Conservation (phyloP, 2,113 vertebrate species). For the Catharus minimus region DNA sequence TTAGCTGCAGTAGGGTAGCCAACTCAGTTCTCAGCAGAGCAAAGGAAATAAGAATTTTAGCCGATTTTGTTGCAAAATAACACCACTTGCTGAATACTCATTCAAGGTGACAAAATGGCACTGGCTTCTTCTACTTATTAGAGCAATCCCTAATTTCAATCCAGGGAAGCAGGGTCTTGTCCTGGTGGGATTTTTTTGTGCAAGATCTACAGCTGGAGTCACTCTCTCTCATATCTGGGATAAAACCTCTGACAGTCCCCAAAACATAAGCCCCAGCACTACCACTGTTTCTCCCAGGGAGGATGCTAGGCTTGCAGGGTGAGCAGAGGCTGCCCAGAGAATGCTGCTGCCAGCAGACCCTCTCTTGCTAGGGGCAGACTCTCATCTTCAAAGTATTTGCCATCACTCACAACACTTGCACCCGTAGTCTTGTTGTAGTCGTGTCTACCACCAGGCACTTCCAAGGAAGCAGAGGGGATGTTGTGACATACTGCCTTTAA, state of each 20-base stretch:
- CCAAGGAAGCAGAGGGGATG: neutral
- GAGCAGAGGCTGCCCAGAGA: neutral
- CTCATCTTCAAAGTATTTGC: neutral
- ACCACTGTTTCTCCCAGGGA: neutral
- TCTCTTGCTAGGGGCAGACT: neutral
- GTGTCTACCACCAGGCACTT: neutral
- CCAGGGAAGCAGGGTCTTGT: neutral
- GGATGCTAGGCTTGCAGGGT: neutral
- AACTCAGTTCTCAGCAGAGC: neutral
- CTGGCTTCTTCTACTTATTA: neutral
- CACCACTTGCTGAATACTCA: neutral
- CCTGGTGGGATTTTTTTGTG: neutral
- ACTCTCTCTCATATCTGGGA: neutral
- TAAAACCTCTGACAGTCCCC: neutral
- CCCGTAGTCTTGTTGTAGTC: neutral
- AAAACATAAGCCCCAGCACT: neutral
- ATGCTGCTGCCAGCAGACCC: neutral
- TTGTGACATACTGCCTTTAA: neutral
- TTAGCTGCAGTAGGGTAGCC: neutral
- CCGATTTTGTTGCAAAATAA: neutral
- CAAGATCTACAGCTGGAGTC: neutral
- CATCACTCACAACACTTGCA: accelerated
- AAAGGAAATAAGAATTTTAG: neutral
- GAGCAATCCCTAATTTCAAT: neutral
- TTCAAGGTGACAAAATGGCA: neutral